Conservation (phyloP, 2,113 vertebrate species). For the Macrotus californicus region DNA sequence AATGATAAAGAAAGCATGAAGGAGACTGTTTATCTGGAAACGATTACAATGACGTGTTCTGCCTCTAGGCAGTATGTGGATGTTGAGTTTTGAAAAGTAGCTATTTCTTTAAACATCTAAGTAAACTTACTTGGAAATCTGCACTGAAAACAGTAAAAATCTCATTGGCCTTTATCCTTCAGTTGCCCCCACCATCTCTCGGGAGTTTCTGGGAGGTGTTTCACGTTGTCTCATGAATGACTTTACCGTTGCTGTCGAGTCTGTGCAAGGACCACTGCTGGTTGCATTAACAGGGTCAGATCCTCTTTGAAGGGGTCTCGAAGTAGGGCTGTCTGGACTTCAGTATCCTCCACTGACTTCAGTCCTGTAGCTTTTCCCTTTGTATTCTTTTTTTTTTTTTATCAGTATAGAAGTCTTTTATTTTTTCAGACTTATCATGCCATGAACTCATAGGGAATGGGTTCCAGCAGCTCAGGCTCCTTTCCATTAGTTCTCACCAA, state of each 20-base stretch:
- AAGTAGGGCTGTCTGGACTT: not conserved
- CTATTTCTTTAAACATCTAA: not conserved
- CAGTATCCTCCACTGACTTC: not conserved
- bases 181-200: not conserved
- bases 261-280: not conserved
- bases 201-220: not conserved
- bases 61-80: not conserved
- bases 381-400: too few relatives aligned
- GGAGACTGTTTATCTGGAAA: not conserved
- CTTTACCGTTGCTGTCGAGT: not conserved
- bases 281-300: too few relatives aligned
- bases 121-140: not conserved
- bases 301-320: not conserved
- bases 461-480: too few relatives aligned
- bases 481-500: too few relatives aligned
- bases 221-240: not conserved
- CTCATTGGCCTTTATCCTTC: not conserved
- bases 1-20: not conserved
- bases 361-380: not conserved
- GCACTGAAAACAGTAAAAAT: not conserved
- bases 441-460: too few relatives aligned
- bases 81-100: not conserved
- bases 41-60: not conserved
- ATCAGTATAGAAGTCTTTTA: too few relatives aligned
- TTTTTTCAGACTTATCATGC: too few relatives aligned